phyloP scores from a whole-genome alignment of 2,113 vertebrate genomes.

The Hymenochirus boettgeri region DNA sequence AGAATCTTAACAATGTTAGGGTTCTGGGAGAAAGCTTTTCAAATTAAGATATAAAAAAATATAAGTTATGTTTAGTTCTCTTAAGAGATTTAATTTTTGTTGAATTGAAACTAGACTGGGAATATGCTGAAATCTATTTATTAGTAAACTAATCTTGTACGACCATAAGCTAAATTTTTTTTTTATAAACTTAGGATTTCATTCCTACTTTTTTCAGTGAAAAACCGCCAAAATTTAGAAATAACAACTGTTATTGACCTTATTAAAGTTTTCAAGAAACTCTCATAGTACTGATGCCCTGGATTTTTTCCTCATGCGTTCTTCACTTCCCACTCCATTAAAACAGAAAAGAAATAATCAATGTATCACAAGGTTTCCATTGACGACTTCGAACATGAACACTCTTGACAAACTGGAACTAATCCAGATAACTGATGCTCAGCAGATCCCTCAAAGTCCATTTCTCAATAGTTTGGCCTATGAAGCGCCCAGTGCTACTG shows the following conservation, averaged over 20 bases:
- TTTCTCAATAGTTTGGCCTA: conserved; percentile 23
- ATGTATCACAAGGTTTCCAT: conserved; percentile 31
- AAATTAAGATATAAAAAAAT: no score
- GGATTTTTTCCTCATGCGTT: conserved; percentile 31
- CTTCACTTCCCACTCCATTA: conserved; percentile 30
- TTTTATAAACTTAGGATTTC: no score
- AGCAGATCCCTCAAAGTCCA: conserved; percentile 12
- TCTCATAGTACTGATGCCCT: conserved; percentile 29
- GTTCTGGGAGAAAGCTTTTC: no score
- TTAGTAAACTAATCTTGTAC: no score
- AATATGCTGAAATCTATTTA: no score
- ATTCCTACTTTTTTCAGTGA: no score
- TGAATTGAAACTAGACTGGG: no score
- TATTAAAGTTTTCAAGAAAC: conserved; percentile 20
- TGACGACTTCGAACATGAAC: conserved; percentile 10
- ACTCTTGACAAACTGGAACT: background rate
- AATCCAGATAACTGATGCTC: conserved; percentile 3
- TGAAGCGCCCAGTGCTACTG: background rate
- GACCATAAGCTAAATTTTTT: no score
- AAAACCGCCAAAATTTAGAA: background rate
- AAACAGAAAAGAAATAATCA: conserved; percentile 31
- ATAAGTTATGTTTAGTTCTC: no score
- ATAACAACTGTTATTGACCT: conserved; percentile 11
- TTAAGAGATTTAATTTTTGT: no score
- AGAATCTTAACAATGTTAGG: no score